These are phyloP conservation scores for Ctenopoma kingsleyae DNA, from an alignment of 2,797 vertebrate species.

Conservation along the genomic window DNA sequence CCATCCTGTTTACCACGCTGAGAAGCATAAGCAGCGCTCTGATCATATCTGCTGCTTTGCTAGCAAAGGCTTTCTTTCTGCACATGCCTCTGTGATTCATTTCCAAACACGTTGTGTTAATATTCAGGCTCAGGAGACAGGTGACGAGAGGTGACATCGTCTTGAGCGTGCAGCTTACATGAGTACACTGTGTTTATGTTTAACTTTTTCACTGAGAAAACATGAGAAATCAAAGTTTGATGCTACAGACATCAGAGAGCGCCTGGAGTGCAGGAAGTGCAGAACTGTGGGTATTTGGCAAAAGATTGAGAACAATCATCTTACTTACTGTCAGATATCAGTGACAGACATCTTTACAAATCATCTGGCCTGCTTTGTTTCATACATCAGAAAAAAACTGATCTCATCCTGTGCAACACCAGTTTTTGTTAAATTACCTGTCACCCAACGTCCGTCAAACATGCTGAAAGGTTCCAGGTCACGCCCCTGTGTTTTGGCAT, in stretches of 20 bases:
- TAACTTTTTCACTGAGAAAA: conserved; percentile 66
- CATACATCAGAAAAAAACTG: conserved; percentile 26
- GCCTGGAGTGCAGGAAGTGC: conserved; percentile 58
- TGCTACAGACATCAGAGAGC: conserved; percentile 51
- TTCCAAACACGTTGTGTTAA: conserved; percentile 80
- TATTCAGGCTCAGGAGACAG: conserved; percentile 78
- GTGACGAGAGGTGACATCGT: conserved; percentile 73
- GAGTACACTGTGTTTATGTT: conserved; percentile 44
- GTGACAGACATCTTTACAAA: conserved; percentile 39
- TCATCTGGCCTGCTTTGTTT: conserved; percentile 43
- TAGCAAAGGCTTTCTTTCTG: conserved; percentile 71
- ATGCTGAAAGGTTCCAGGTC: conserved; percentile 71
- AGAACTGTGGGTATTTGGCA: conserved; percentile 61
- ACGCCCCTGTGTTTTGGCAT: conserved; percentile 64
- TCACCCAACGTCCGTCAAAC: conserved; percentile 66
- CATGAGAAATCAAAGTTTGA: conserved; percentile 71
- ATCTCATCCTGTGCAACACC: conserved; percentile 40
- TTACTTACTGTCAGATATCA: conserved; percentile 40
- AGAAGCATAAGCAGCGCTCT: conserved; percentile 78
- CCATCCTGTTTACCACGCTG: conserved; percentile 84
- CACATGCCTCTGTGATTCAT: conserved; percentile 70
- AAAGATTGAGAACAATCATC: conserved; percentile 43
- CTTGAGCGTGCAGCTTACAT: conserved; percentile 69
- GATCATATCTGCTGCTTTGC: conserved; percentile 81
- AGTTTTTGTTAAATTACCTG: conserved; percentile 62